Evolutionary conservation across 35 echinoderm and acorn worm genomes (phyloP).

Genomic region (Diadema setosum): DNA sequence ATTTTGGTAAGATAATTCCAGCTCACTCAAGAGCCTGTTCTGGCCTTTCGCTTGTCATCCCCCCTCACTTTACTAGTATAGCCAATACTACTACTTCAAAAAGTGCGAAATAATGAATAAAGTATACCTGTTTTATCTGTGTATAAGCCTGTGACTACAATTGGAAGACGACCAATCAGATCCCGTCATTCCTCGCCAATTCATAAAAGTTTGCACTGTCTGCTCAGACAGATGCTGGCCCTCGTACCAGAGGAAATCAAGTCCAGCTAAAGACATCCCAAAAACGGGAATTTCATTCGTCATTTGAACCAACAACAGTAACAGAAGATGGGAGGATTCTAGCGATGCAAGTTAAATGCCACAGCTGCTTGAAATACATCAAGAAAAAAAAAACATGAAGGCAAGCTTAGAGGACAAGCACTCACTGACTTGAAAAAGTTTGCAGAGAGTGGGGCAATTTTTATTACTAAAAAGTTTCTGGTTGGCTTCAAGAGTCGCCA

Average conservation of each 20-base stretch:
- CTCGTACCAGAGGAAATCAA: not conserved
- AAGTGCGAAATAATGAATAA: too few species aligned
- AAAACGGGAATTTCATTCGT: not conserved
- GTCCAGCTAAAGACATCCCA: not conserved
- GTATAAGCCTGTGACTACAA: too few species aligned
- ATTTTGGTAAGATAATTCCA: too few species aligned
- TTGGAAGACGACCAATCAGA: conserved; percentile 9
- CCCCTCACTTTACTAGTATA: too few species aligned
- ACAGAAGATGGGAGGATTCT: conserved; percentile 9
- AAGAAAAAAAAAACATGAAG: not conserved
- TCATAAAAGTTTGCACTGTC: not conserved
- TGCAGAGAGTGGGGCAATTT: not conserved
- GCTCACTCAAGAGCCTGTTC: too few species aligned
- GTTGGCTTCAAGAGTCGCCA: too few species aligned
- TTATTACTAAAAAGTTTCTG: not conserved
- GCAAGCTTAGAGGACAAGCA: not conserved
- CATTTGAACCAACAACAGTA: not conserved
- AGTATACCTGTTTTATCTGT: too few species aligned
- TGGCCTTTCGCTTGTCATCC: too few species aligned
- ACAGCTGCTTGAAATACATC: not conserved
- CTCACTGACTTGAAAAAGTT: not conserved
- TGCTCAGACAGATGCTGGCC: not conserved
- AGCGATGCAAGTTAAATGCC: not conserved
- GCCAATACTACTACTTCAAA: too few species aligned
- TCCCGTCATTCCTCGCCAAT: not conserved